Evolutionary conservation across 2,113 vertebrate genomes (phyloP), one percentile per base, ranked within the genome.

Genomic region (Scolopax mira): DNA sequence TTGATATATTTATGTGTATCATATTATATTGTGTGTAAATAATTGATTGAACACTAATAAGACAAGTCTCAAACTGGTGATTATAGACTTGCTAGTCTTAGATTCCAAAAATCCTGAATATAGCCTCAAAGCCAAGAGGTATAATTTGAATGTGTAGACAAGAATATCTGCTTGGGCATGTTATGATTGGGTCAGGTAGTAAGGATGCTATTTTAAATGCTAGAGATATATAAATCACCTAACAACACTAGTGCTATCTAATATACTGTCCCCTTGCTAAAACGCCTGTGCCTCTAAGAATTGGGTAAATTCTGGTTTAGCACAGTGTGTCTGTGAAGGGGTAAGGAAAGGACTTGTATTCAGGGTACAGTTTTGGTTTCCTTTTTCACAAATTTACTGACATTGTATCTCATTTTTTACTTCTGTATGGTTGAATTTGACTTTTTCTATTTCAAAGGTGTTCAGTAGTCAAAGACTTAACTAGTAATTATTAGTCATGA

Each of bases 401-500:
- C 12, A 15, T 4, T 18, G 11, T 71, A 4, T 1, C 3, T 42
- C 13, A 48, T 54, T 61, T 85, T 85, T 72, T 82, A 14, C n/a
- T 83, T 69, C 16, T 6, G 3, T 85, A 9, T 39, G 80, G 49
- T 80, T 85, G 61, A 91, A 78, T 87, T 92, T 72, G 23, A 48
- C 24, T 65, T 91, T 91, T 90, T 78, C 61, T 27, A 16, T 85
- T 93, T 92, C 27, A 39, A 60, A 79, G 61, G 10, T 91, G 28
- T 91, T 95, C 16, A 49, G 24, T 94, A 77, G 93, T 89, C 78
- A 73, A 85, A 93, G 67, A 30, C 65, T 81, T 64, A 41, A 44
- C 81, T 91, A 60, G 37, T 92, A 92, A 74, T 88, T 78, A 79
- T 80, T 86, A 77, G 52, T 89, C 89, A 91, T 73, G 91, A 94